phyloP scores from a whole-genome alignment of 2,888 invertebrate genomes.

The Creontiades dilutus region DNA sequence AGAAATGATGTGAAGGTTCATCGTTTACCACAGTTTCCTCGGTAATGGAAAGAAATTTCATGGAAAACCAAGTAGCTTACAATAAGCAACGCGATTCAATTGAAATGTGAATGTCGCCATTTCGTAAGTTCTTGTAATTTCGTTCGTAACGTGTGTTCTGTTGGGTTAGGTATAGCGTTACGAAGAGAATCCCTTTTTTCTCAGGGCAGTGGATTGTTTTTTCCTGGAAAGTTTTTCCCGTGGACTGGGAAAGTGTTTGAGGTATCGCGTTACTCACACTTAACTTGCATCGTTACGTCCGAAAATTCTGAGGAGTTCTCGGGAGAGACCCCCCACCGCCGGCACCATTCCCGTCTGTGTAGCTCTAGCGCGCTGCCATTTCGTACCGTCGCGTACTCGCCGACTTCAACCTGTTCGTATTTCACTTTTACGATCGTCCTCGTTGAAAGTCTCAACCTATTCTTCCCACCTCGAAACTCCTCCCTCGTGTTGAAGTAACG shows the following conservation, averaged over 20 bases:
- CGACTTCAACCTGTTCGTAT: conserved; percentile 36
- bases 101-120: too few relatives aligned
- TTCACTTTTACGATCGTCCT: conserved; percentile 30
- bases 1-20: too few relatives aligned
- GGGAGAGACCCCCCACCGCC: background rate
- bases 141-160: too few relatives aligned
- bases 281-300: conserved; percentile 42
- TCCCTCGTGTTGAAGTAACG: background rate
- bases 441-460: background rate
- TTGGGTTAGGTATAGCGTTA: too few relatives aligned
- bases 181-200: too few relatives aligned
- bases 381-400: background rate
- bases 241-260: conserved; percentile 1
- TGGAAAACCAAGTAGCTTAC: too few relatives aligned
- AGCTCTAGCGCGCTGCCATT: background rate
- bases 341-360: too few relatives aligned
- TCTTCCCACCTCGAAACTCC: background rate
- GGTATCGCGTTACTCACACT: conserved; percentile 39
- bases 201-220: too few relatives aligned
- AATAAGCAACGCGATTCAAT: too few relatives aligned
- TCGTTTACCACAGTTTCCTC: too few relatives aligned
- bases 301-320: conserved; percentile 27
- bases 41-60: too few relatives aligned
- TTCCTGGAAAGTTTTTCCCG: background rate
- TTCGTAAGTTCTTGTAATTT: too few relatives aligned